These are phyloP conservation scores for Drosophila eugracilis DNA, from an alignment of 1,140 invertebrate genomes.

Conservation along the genomic window DNA sequence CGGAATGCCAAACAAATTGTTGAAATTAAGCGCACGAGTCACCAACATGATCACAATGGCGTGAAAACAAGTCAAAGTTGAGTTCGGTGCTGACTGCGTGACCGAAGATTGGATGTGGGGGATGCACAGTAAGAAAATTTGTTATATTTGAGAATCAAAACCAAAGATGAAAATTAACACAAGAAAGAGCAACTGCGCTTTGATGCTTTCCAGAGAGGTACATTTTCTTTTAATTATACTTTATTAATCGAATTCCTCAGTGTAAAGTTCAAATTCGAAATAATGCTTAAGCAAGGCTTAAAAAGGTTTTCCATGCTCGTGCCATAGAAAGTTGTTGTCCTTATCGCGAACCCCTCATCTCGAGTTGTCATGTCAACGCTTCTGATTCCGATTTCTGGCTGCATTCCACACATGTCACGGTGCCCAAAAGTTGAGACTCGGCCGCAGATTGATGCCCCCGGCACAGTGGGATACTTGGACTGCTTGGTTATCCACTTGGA, in stretches of 20 bases:
- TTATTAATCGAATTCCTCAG: background rate
- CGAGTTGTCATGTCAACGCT: constrained; percentile 83
- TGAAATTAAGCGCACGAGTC: constrained; percentile 82
- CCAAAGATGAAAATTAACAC: too few relatives aligned
- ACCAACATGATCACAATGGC: constrained; percentile 72
- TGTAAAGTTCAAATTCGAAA: constrained; percentile 14
- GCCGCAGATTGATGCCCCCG: constrained; percentile 60
- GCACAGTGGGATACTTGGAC: constrained; percentile 45
- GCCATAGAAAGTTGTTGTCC: constrained; percentile 70
- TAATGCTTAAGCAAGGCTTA: constrained; percentile 42
- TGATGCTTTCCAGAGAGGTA: too few relatives aligned
- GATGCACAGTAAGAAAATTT: constrained; percentile 20
- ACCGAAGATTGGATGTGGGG: constrained; percentile 47
- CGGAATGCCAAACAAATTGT: constrained; percentile 66
- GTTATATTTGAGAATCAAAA: too few relatives aligned
- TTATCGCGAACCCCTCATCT: constrained; percentile 67
- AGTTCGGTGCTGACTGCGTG: constrained; percentile 58
- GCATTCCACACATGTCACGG: constrained; percentile 73
- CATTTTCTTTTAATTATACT: too few relatives aligned
- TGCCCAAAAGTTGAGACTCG: constrained; percentile 25
- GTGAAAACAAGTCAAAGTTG: constrained; percentile 72
- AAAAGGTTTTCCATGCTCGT: constrained; percentile 81
- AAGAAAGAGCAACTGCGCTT: too few relatives aligned
- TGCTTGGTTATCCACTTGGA: background rate
- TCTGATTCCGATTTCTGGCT: constrained; percentile 75